Percentiles rank a stretch among this genome's conserved stretches.
These are phyloP conservation scores for Prietella phreatophila DNA, from an alignment of 2,113 vertebrate genomes.

Conservation along the genomic window DNA sequence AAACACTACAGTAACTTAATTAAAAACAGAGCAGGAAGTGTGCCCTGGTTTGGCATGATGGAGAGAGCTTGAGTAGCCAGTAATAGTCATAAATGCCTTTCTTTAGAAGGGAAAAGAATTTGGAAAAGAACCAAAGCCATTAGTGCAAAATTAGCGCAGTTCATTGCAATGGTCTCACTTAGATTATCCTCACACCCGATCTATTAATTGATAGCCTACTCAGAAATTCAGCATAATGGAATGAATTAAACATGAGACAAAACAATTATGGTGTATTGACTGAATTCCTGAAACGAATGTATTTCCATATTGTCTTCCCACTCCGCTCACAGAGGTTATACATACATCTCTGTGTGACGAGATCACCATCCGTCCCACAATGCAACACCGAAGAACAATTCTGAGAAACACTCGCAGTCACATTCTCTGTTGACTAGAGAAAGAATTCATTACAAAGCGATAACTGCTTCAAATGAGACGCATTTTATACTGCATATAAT, in stretches of 20 bases:
- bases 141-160: not conserved
- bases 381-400: slow-evolving; percentile 57
- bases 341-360: slow-evolving; percentile 62
- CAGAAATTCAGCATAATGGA: not conserved
- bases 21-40: not conserved
- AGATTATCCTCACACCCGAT: slow-evolving; percentile 1
- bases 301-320: not conserved
- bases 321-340: slow-evolving; percentile 26
- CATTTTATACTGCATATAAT: too few species aligned
- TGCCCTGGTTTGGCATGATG: not conserved
- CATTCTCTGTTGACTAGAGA: slow-evolving; percentile 54
- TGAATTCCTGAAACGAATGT: not conserved
- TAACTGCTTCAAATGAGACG: not conserved
- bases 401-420: slow-evolving; percentile 13
- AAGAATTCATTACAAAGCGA: not conserved
- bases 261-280: not conserved
- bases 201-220: not conserved
- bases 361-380: slow-evolving; percentile 53
- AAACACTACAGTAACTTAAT: not conserved
- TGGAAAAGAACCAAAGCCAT: not conserved
- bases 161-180: not conserved
- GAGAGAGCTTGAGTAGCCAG: not conserved
- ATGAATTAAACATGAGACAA: not conserved
- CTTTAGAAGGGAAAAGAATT: not conserved
- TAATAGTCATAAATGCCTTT: not conserved